These are phyloP conservation scores for Zaprionus ornatus DNA, from an alignment of 1,140 invertebrate genomes.

Conservation along the genomic window DNA sequence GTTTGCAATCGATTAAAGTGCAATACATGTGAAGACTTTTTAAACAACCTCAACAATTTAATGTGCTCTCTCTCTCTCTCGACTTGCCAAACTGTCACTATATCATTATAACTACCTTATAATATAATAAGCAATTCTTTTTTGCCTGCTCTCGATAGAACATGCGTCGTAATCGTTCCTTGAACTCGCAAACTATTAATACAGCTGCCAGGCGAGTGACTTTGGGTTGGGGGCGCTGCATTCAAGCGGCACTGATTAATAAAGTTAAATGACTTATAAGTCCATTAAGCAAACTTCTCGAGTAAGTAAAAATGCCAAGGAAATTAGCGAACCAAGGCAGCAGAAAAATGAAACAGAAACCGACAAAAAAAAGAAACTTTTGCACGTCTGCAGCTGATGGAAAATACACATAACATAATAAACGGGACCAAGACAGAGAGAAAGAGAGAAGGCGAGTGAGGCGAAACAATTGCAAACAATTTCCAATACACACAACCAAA, in stretches of 20 bases:
- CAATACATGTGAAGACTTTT: not conserved
- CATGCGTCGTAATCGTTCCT: conserved; percentile 24
- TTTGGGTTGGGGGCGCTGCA: conserved; percentile 13
- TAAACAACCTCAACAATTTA: not conserved
- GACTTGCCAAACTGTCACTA: not conserved
- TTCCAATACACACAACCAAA: conserved; percentile 54
- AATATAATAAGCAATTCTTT: not conserved
- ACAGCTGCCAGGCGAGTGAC: not conserved
- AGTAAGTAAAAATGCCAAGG: conserved; percentile 68
- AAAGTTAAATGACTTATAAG: conserved; percentile 77
- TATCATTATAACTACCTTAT: conserved; percentile 3
- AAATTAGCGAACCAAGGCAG: conserved; percentile 56
- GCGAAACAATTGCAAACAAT: conserved; percentile 62
- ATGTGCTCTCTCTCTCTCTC: not conserved
- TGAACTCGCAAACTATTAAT: conserved; percentile 25
- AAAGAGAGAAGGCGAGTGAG: not conserved
- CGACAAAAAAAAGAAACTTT: conserved; percentile 34
- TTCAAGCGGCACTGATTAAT: conserved; percentile 71
- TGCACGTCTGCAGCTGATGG: conserved; percentile 71
- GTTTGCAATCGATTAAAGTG: not conserved
- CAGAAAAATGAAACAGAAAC: conserved; percentile 13
- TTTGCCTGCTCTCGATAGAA: not conserved
- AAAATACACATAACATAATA: conserved; percentile 60
- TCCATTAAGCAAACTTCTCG: conserved; percentile 72
- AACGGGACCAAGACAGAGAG: conserved; percentile 14